Percentiles rank a stretch among this genome's conserved stretches.
Conservation (phyloP, 1,140 invertebrate species). For the Riptortus pedestris region DNA sequence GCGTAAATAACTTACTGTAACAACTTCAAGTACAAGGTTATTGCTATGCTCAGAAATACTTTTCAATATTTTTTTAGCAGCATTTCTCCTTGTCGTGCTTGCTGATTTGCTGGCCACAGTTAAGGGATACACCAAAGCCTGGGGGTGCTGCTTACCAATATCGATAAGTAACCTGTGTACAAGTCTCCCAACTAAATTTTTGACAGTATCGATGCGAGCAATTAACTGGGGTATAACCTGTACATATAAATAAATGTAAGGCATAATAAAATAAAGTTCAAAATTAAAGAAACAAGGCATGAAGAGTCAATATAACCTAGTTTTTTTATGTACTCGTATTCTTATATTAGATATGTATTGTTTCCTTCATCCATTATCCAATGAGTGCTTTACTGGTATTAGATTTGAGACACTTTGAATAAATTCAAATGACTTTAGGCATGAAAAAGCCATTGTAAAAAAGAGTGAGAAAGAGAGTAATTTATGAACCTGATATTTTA, state of each 20-base stretch:
- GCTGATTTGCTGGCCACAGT: conserved; percentile 95
- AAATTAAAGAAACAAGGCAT: too few species aligned
- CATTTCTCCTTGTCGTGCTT: conserved; percentile 68
- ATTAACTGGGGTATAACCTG: conserved; percentile 99
- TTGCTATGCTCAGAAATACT: conserved; percentile 91
- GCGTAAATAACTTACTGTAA: conserved; percentile 45
- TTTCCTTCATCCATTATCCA: too few species aligned
- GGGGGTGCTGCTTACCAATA: conserved; percentile 79
- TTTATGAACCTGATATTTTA: too few species aligned
- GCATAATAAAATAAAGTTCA: too few species aligned
- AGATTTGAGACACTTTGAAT: too few species aligned
- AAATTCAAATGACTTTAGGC: too few species aligned
- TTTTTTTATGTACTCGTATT: too few species aligned
- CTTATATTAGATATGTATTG: too few species aligned
- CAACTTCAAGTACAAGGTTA: conserved; percentile 63
- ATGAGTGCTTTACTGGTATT: too few species aligned
- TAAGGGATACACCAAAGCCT: conserved; percentile 92
- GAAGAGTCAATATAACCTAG: too few species aligned
- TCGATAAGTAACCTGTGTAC: conserved; percentile 90
- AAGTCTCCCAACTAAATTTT: conserved; percentile 73
- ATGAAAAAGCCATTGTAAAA: too few species aligned
- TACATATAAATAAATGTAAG: conserved; percentile 42
- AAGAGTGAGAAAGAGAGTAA: too few species aligned
- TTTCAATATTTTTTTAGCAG: conserved; percentile 90
- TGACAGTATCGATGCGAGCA: conserved; percentile 88